phyloP scores from a whole-genome alignment of 2,797 vertebrate species.

The Sebastes itinus region DNA sequence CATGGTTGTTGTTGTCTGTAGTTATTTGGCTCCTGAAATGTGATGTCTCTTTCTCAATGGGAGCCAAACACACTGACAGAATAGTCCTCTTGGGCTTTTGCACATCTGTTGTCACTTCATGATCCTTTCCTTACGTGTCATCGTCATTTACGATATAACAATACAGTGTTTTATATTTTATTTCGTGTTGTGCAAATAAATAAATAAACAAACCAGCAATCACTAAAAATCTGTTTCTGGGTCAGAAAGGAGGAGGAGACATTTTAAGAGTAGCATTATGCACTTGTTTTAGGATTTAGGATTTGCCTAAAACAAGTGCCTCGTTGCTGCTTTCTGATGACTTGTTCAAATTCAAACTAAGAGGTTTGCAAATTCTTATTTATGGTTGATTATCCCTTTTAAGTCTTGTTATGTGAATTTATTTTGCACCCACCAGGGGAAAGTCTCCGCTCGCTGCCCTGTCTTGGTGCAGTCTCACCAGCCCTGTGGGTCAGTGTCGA shows the following conservation, averaged over 20 bases:
- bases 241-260: background rate
- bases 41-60: background rate
- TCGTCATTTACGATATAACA: too few relatives aligned
- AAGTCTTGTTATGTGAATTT: slow-evolving; percentile 1
- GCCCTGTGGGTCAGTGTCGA: slow-evolving; percentile 59
- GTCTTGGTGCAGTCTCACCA: slow-evolving; percentile 8
- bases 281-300: background rate
- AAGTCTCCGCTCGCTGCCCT: background rate
- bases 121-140: too few relatives aligned
- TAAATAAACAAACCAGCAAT: background rate
- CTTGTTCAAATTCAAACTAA: background rate
- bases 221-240: background rate
- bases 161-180: fast-evolving
- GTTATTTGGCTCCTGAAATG: background rate
- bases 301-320: background rate
- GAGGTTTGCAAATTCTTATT: background rate
- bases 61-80: background rate
- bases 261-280: background rate
- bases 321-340: background rate
- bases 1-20: background rate
- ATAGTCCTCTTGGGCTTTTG: background rate
- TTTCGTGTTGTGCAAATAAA: background rate
- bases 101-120: background rate
- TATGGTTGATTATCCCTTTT: background rate
- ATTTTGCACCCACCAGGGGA: slow-evolving; percentile 26